These are phyloP conservation scores for Micromys minutus DNA, from an alignment of 2,113 vertebrate species.

Conservation along the genomic window DNA sequence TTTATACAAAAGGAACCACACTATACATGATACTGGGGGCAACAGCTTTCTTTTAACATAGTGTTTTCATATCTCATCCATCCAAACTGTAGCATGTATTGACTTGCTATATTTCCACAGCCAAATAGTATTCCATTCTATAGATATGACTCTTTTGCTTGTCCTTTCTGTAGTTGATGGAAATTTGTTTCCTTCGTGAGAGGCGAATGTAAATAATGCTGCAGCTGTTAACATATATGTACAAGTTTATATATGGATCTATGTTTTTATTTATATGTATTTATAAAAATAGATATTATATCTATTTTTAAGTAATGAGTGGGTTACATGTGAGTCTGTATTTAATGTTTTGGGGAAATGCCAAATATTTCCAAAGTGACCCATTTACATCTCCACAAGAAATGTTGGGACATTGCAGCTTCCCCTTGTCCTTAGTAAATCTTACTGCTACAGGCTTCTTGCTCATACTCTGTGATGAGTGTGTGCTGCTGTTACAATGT, in stretches of 20 bases:
- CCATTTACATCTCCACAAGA: not conserved
- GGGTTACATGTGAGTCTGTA: not conserved
- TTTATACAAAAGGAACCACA: not conserved
- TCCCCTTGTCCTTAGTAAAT: not conserved
- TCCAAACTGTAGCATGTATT: not conserved
- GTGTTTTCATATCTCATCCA: not conserved
- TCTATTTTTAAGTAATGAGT: not conserved
- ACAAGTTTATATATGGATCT: not conserved
- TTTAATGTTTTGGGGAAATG: not conserved
- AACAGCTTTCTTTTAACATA: not conserved
- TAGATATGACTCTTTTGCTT: not conserved
- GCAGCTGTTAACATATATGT: not conserved
- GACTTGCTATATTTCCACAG: not conserved
- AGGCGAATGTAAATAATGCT: not conserved
- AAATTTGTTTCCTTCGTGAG: constrained; percentile 19
- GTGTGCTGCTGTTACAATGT: not conserved
- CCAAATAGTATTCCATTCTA: not conserved
- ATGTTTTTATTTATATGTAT: not conserved
- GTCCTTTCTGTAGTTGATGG: not conserved
- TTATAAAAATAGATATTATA: too few relatives aligned
- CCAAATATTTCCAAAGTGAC: not conserved
- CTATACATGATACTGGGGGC: not conserved
- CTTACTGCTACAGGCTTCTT: not conserved
- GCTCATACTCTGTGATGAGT: not conserved
- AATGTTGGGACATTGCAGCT: not conserved